phyloP scores from a whole-genome alignment of 2,888 invertebrate species.

The Entomobrya proxima region DNA sequence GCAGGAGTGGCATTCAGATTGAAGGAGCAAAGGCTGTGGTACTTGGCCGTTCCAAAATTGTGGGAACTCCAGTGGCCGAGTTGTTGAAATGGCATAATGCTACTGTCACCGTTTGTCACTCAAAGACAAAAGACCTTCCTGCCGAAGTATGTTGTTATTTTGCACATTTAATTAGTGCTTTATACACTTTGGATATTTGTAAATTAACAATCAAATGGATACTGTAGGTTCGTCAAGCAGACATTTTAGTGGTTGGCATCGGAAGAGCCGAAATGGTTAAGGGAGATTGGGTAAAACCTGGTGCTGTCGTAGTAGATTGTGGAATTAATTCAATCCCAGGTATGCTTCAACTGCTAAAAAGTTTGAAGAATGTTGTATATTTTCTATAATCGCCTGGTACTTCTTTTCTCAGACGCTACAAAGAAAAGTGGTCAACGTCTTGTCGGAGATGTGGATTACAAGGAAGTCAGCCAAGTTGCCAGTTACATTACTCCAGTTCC shows the following conservation, averaged over 20 bases:
- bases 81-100: conserved; percentile 97
- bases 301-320: conserved; percentile 98
- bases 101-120: conserved; percentile 98
- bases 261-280: conserved; percentile 93
- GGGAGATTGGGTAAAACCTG: conserved; percentile 97
- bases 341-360: conserved; percentile 77
- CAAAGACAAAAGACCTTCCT: conserved; percentile 89
- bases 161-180: not conserved
- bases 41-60: conserved; percentile 97
- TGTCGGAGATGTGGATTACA: conserved; percentile 96
- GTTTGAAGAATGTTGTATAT: no score
- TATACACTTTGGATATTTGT: not conserved
- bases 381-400: no score
- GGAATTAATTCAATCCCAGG: conserved; percentile 96
- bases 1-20: conserved; percentile 84
- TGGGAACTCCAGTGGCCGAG: conserved; percentile 96
- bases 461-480: conserved; percentile 87
- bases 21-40: conserved; percentile 93
- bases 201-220: not conserved
- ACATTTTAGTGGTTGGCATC: conserved; percentile 97
- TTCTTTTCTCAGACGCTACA: conserved; percentile 82
- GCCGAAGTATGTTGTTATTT: conserved; percentile 81
- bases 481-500: conserved; percentile 96
- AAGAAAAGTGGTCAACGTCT: conserved; percentile 88
- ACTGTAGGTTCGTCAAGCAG: conserved; percentile 82